Evolutionary conservation across 2,888 invertebrate species (phyloP), one percentile per base, ranked within the genome.

Genomic region (Drosophila mimetica): DNA sequence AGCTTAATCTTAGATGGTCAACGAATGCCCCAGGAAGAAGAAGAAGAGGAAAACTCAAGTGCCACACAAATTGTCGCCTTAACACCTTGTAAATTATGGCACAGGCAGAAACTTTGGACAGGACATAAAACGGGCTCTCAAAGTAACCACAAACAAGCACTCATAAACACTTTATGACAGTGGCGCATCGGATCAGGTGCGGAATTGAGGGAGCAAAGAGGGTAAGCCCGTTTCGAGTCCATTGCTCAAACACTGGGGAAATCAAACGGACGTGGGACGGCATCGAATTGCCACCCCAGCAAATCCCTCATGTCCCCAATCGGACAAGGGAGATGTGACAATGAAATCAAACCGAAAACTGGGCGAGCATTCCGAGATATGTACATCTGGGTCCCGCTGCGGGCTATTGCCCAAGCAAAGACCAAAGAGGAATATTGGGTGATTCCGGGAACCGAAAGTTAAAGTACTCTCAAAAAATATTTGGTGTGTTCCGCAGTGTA

Each of bases 161-260:
- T 77, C 84, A 84, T 86, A 82, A 86, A 82, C 81, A 80, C 72
- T 82, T 86, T 82, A 82, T 80, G 86, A 69, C 69, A 75, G 52
- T 28, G 47, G 22, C 46, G 59, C 44, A 60, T 13, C 30, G 57
- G 57, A 36, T 48, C 30, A 72, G 64, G 51, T 46, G 16, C 11
- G 46, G 41, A 46, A 32, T 22, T n/a, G 7, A 5, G 28, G 50
- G 36, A 1, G 11, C 13, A 18, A 16, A 14, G 18, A 34, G 48
- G 32, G 28, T 13, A 5, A 34, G 20, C 20, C 32, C 63, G 48
- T 64, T 63, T 64, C 51, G 28, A 73, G 55, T 55, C 22, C 71
- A 42, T 53, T 70, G 69, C 60, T 50, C 71, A 71, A 25, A 16
- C 82, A 59, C 82, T 70, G 66, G 86, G 82, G 86, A 82, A 82